These are phyloP conservation scores for Dynastes hyllus DNA, from an alignment of 2,888 invertebrate genomes.

Conservation along the genomic window DNA sequence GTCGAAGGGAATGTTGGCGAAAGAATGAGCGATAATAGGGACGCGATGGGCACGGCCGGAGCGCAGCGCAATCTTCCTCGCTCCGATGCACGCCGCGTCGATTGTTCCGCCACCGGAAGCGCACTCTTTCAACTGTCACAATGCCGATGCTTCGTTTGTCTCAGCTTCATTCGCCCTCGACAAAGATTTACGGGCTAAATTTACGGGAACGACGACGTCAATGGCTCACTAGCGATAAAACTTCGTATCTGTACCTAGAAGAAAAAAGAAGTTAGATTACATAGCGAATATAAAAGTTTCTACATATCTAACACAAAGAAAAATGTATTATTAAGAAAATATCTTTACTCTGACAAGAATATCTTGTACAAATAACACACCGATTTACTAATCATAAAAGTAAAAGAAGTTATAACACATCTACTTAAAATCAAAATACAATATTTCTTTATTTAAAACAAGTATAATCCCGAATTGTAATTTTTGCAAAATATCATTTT, in stretches of 20 bases:
- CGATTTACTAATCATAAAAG: too few relatives aligned
- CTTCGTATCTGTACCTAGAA: background rate
- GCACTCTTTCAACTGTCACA: slow-evolving; percentile 68
- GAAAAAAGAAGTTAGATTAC: too few relatives aligned
- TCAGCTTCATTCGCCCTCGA: slow-evolving; percentile 52
- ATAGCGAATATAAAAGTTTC: too few relatives aligned
- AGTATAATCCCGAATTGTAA: too few relatives aligned
- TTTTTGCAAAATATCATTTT: too few relatives aligned
- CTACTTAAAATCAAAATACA: too few relatives aligned
- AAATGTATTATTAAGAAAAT: too few relatives aligned
- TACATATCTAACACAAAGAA: too few relatives aligned
- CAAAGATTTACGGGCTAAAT: slow-evolving; percentile 48
- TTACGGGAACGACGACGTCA: slow-evolving; percentile 43
- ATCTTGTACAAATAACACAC: too few relatives aligned
- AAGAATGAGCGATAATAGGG: slow-evolving; percentile 14
- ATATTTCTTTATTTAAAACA: too few relatives aligned
- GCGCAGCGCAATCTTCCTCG: slow-evolving; percentile 67
- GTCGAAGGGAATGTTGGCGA: slow-evolving; percentile 12
- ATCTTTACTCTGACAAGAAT: too few relatives aligned
- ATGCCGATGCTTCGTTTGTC: slow-evolving; percentile 57
- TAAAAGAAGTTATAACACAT: too few relatives aligned
- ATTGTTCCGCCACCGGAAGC: slow-evolving; percentile 68
- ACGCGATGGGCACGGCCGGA: slow-evolving; percentile 50
- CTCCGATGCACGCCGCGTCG: slow-evolving; percentile 64
- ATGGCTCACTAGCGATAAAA: background rate